Evolutionary conservation across 2,888 invertebrate species (phyloP).

Genomic region (Oxytorus armatus): DNA sequence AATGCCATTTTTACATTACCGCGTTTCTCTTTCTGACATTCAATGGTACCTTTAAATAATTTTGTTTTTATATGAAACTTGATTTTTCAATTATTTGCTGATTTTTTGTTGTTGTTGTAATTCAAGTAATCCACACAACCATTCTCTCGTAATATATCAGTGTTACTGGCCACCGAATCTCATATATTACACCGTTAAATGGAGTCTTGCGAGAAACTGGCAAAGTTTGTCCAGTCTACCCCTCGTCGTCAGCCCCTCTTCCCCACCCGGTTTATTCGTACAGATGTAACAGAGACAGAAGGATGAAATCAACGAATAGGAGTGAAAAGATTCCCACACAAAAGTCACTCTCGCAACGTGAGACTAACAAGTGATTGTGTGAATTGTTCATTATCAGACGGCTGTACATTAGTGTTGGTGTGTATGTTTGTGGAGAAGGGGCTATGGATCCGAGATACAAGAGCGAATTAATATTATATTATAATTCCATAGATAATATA

Average conservation of each 20-base stretch:
- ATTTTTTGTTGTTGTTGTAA: not conserved
- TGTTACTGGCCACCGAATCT: conserved; percentile 40
- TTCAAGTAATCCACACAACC: conserved; percentile 21
- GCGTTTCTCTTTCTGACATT: no score
- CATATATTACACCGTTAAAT: conserved; percentile 21
- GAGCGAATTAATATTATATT: conserved; percentile 10
- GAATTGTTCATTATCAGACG: conserved; percentile 35
- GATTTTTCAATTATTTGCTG: not conserved
- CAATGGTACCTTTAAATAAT: not conserved
- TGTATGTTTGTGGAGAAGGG: conserved; percentile 7
- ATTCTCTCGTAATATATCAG: conserved; percentile 40
- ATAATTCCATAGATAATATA: not conserved
- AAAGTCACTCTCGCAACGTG: conserved; percentile 28
- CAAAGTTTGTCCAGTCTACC: conserved; percentile 33
- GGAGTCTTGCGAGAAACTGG: conserved; percentile 6
- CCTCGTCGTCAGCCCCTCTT: no score
- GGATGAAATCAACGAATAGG: conserved; percentile 52
- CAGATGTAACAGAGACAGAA: conserved; percentile 23
- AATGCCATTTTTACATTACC: no score
- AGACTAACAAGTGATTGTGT: conserved; percentile 32
- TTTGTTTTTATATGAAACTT: not conserved
- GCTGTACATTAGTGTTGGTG: conserved; percentile 3
- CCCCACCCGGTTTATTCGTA: conserved; percentile 40
- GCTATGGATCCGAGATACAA: not conserved
- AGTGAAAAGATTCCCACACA: conserved; percentile 55